Percentiles rank a stretch among this genome's conserved stretches.
Evolutionary conservation across 2,888 invertebrate species (phyloP).

Genomic region (Drosophila nr. fundita): DNA sequence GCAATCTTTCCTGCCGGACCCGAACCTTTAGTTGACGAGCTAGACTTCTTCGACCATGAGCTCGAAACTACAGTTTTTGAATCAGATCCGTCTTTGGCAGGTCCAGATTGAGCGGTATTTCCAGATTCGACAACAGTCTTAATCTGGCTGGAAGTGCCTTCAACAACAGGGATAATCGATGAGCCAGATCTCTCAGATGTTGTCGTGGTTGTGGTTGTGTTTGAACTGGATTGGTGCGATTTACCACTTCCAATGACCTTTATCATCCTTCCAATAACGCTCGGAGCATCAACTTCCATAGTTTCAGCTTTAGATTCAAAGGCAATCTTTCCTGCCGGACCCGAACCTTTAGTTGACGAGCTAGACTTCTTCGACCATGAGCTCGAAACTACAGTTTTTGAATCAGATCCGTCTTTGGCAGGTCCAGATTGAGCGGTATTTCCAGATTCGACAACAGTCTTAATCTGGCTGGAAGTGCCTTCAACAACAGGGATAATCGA

Average conservation of each 20-base stretch:
- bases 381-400: background rate
- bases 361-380: too few relatives aligned
- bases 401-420: background rate
- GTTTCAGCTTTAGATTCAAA: too few relatives aligned
- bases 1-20: background rate
- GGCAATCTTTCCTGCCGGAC: conserved; percentile 1
- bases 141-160: background rate
- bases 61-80: background rate
- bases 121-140: background rate
- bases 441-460: too few relatives aligned
- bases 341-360: conserved; percentile 14
- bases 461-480: too few relatives aligned
- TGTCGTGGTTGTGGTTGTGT: background rate
- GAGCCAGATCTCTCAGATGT: background rate
- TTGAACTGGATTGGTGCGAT: too few relatives aligned
- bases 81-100: background rate
- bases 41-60: background rate
- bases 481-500: too few relatives aligned
- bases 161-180: background rate
- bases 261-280: too few relatives aligned
- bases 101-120: background rate
- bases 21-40: background rate
- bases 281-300: too few relatives aligned
- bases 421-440: too few relatives aligned
- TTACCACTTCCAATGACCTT: too few relatives aligned